phyloP scores from a whole-genome alignment of 2,888 invertebrate genomes.

The Arge pagana region DNA sequence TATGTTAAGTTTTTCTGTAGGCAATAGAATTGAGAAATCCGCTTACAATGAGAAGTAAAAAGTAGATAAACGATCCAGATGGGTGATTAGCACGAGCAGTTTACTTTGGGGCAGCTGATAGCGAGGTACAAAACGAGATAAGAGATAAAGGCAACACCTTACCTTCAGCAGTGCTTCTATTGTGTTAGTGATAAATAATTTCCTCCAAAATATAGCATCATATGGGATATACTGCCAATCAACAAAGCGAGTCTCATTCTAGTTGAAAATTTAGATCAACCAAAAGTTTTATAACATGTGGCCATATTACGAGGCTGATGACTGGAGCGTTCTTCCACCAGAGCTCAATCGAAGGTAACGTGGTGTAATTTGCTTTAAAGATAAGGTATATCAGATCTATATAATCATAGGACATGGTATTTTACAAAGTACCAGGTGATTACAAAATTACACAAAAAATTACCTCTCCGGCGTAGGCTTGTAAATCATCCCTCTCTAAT shows the following conservation, averaged over 20 bases:
- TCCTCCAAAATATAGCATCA: conserved; percentile 13
- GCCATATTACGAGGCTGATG: conserved; percentile 72
- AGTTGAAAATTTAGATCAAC: conserved; percentile 7
- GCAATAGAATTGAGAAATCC: not conserved
- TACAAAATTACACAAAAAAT: too few relatives aligned
- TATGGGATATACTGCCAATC: conserved; percentile 34
- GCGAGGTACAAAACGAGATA: conserved; percentile 46
- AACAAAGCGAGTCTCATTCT: conserved; percentile 27
- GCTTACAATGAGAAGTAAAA: not conserved
- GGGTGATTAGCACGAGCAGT: conserved; percentile 10
- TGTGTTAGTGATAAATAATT: conserved; percentile 43
- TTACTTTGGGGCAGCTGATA: conserved; percentile 36
- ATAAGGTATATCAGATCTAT: too few relatives aligned
- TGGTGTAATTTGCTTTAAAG: too few relatives aligned
- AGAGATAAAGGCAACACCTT: conserved; percentile 52
- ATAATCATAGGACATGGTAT: too few relatives aligned
- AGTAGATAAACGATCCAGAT: conserved; percentile 15
- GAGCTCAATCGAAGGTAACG: conserved; percentile 84
- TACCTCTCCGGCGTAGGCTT: too few relatives aligned
- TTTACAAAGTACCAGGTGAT: too few relatives aligned
- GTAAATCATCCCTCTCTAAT: too few relatives aligned
- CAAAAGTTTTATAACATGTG: conserved; percentile 56
- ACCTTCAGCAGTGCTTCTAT: conserved; percentile 30
- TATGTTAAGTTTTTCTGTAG: too few relatives aligned
- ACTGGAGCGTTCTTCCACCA: conserved; percentile 84